Evolutionary conservation across 2,113 vertebrate species (phyloP), one percentile per base, ranked within the genome.

Genomic region (Perca schrenkii): DNA sequence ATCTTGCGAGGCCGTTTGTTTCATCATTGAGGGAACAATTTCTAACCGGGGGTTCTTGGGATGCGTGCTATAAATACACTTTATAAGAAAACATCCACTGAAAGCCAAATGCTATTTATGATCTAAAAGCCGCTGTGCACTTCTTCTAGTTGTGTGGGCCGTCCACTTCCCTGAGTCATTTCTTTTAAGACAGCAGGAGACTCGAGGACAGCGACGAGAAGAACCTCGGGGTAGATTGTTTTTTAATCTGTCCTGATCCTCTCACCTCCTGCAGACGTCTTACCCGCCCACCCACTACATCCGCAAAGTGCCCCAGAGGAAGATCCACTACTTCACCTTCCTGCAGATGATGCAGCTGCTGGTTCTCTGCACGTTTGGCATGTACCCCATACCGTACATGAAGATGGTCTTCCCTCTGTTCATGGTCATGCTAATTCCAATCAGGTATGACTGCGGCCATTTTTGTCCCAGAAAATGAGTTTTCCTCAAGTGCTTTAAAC

Each of bases 321-420:
- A 99, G 96, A 99, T 99, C 94, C 98, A 99, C 96, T 99, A 98
- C 83, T 99, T 99, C 96, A 99, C 98, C 1, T 98, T 98, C 85
- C 93, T 99, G 92, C 98, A 99, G 94, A 96, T 98, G 77, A 94
- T 99, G 87, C 98, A 99, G 96, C 96, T 99, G 87, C 94, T 98
- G 88, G 95, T 99, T 62, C 95, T 99, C 88, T 99, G 98, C 62
- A 95, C 96, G 0, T 99, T 99, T 0, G 98, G 98, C 89, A 98
- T 99, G 97, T 99, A 98, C 86, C 96, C 97, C 0, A 93, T 99
- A 66, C 97, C 98, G n/a, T 99, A 99, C 94, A 98, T 99, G 97
- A 99, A 99, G 95, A 99, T 99, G 98, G 97, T 99, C 93, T 99
- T 99, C 67, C 98, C 98, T 0, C 95, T 99, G 93, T 95, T 99